Evolutionary conservation across 2,888 invertebrate species (phyloP).

Genomic region (Geophilus truncorum): DNA sequence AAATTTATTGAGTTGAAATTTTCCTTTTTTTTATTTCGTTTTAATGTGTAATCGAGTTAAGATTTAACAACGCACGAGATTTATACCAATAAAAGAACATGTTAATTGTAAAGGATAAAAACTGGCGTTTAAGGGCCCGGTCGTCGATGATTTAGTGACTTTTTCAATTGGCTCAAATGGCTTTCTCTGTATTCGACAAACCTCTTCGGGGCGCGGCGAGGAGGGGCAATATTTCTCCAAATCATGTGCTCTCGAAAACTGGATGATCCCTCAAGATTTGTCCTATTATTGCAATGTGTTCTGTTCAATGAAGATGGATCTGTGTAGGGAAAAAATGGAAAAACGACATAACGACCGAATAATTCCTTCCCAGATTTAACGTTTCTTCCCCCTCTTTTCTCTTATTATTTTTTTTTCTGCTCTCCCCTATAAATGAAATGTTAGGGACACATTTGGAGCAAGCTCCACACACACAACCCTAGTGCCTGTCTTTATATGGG

Average conservation of each 20-base stretch:
- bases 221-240: not conserved
- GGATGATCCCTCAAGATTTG: not conserved
- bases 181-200: not conserved
- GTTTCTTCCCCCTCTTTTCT: not conserved
- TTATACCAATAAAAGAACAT: not conserved
- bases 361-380: not conserved
- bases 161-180: not conserved
- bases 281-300: not conserved
- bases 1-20: not conserved
- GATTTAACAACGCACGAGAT: not conserved
- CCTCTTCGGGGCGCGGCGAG: too few species aligned
- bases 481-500: not conserved
- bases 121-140: not conserved
- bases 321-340: not conserved
- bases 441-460: not conserved
- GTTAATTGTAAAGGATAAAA: not conserved
- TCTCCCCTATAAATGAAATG: not conserved
- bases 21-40: not conserved
- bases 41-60: not conserved
- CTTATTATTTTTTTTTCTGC: not conserved
- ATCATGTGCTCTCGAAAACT: not conserved
- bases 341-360: not conserved
- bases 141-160: not conserved
- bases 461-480: not conserved
- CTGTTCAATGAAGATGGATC: constrained; percentile 7